These are phyloP conservation scores for Pandemis corylana DNA, from an alignment of 2,888 invertebrate genomes.

Conservation along the genomic window DNA sequence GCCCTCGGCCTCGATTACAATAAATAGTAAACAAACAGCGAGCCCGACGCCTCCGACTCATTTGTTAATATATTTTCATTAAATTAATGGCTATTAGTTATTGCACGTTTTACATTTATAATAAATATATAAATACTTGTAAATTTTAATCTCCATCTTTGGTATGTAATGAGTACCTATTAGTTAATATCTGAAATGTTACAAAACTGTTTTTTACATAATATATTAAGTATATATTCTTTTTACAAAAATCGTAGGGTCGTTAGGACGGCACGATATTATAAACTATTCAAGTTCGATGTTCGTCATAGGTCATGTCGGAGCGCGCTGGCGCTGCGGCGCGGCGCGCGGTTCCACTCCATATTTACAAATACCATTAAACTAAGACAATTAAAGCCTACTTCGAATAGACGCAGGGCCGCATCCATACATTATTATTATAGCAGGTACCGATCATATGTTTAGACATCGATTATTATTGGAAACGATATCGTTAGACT, in stretches of 20 bases:
- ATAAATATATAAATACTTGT: slow-evolving; percentile 86
- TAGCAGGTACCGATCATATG: slow-evolving; percentile 83
- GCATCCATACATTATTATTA: slow-evolving; percentile 82
- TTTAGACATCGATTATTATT: slow-evolving; percentile 70
- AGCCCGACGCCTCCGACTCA: slow-evolving; percentile 75
- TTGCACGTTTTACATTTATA: slow-evolving; percentile 85
- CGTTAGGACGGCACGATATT: slow-evolving; percentile 85
- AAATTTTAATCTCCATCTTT: slow-evolving; percentile 82
- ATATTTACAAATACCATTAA: slow-evolving; percentile 83
- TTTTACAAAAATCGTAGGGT: slow-evolving; percentile 85
- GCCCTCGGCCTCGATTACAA: slow-evolving; percentile 70
- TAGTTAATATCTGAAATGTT: slow-evolving; percentile 82
- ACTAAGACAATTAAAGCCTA: slow-evolving; percentile 84
- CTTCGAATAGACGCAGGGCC: slow-evolving; percentile 83
- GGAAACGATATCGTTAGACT: slow-evolving; percentile 73
- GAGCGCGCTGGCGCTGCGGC: slow-evolving; percentile 53
- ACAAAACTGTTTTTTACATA: slow-evolving; percentile 81
- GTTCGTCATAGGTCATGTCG: slow-evolving; percentile 79
- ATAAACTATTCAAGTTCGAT: slow-evolving; percentile 83
- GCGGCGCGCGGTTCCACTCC: slow-evolving; percentile 65
- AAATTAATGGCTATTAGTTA: slow-evolving; percentile 84
- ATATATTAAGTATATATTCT: slow-evolving; percentile 80
- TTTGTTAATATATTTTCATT: slow-evolving; percentile 80
- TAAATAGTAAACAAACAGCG: slow-evolving; percentile 75
- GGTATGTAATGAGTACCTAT: slow-evolving; percentile 83